Evolutionary conservation across 1,140 invertebrate species (phyloP), one percentile per base, ranked within the genome.

Genomic region (Belonocnema kinseyi): DNA sequence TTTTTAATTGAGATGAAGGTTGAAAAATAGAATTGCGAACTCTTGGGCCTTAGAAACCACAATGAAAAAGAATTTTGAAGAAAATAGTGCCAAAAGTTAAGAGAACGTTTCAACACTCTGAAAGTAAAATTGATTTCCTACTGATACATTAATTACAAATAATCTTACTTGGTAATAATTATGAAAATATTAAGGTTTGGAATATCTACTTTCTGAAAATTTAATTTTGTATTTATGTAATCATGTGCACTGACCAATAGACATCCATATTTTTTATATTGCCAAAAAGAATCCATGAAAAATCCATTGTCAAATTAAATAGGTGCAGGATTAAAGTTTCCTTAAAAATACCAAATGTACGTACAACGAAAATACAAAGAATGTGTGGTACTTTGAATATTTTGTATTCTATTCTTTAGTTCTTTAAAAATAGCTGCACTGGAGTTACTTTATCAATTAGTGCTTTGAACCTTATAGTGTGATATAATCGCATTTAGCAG

Each of bases 51-150:
- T 46, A 66, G n/a, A 33, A 33, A 26, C 21, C 26, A 66, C 26
- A 66, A 66, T 66, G 61, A 66, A 46, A n/a, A 1, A 40, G 33
- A 33, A 66, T 66, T 66, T 66, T 40, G n/a, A 40, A 33, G 46
- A 6, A 17, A 19, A 17, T 21, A 52, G 21, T 51, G 46, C 71
- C 71, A 52, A 51, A 13, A 17, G 19, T 17, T 33, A 72, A 46
- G n/a, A n/a, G 46, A 17, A 71, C 17, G 19, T 56, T 56, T 56
- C 8, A 19, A 21, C 26, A 19, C 21, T 5, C 17, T 19, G 10
- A 56, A 14, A 19, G 54, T 5, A 56, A 56, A 5, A 56, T 56
- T 11, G 11, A 56, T 56, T 56, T 56, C 17, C 40, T 12, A 66
- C 58, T 16, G 12, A 66, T 21, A 40, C 3, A 14, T 66, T 40